Evolutionary conservation across 2,888 invertebrate genomes (phyloP).

Genomic region (Drosophila leonis): DNA sequence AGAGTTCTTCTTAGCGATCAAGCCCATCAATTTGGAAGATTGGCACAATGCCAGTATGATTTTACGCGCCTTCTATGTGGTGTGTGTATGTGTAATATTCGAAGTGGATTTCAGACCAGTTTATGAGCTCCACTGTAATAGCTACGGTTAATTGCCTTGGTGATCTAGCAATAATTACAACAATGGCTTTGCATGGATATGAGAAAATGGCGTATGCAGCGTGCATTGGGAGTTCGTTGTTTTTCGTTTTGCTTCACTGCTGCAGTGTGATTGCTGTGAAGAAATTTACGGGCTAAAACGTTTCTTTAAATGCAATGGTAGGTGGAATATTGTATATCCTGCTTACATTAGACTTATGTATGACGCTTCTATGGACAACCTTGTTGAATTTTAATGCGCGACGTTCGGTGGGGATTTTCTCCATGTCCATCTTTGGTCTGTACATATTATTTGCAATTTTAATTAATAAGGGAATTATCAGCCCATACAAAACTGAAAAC

Average conservation of each 20-base stretch:
- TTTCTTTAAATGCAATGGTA: background rate
- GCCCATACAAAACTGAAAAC: conserved; percentile 13
- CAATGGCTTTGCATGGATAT: conserved; percentile 53
- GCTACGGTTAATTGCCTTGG: conserved; percentile 10
- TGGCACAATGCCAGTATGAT: conserved; percentile 43
- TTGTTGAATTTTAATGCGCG: conserved; percentile 42
- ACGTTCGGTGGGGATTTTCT: conserved; percentile 48
- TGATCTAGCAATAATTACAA: conserved; percentile 26
- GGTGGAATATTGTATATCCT: conserved; percentile 30
- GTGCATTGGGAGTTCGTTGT: conserved; percentile 39
- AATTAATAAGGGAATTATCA: conserved; percentile 24
- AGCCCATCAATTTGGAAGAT: conserved; percentile 46
- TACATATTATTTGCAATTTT: conserved; percentile 22
- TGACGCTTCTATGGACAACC: conserved; percentile 38
- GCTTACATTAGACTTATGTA: conserved; percentile 13
- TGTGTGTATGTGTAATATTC: conserved; percentile 38
- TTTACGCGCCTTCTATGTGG: conserved; percentile 23
- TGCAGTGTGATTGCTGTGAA: conserved; percentile 14
- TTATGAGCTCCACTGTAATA: conserved; percentile 41
- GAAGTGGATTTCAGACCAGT: conserved; percentile 27
- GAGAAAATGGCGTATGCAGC: conserved; percentile 54
- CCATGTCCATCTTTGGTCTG: conserved; percentile 27
- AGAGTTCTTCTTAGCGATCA: conserved; percentile 48
- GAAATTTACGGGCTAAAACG: background rate
- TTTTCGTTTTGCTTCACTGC: conserved; percentile 21